Conservation (phyloP, 2,113 vertebrate genomes). For the Chamaea fasciata region DNA sequence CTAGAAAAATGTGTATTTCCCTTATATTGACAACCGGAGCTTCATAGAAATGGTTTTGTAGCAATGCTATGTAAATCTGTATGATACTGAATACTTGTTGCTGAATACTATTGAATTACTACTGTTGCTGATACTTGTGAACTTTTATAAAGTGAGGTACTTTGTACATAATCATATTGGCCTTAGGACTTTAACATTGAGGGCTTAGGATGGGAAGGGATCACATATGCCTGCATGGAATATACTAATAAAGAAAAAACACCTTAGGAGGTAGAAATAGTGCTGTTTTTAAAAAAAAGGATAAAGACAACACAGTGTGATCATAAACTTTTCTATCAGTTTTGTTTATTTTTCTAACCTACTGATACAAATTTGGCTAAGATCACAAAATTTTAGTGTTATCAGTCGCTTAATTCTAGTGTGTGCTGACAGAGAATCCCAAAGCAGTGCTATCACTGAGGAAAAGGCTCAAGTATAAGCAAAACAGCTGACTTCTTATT, state of each 20-base stretch:
- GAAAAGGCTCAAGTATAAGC: not conserved
- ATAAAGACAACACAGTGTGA: not conserved
- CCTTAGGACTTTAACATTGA: not conserved
- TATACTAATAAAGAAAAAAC: not conserved
- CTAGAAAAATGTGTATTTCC: not conserved
- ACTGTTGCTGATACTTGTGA: not conserved
- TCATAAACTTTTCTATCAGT: not conserved
- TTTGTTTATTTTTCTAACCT: not conserved
- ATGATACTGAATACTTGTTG: not conserved
- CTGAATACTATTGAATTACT: not conserved
- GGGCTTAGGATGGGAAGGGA: not conserved
- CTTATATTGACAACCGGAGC: not conserved
- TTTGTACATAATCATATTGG: not conserved
- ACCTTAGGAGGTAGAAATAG: not conserved
- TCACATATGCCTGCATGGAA: not conserved
- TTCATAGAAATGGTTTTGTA: not conserved
- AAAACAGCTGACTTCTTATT: not conserved
- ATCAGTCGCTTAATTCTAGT: not conserved
- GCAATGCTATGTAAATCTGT: not conserved
- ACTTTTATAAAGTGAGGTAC: constrained; percentile 33
- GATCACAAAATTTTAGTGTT: not conserved
- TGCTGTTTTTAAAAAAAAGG: not conserved
- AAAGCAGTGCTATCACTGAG: not conserved
- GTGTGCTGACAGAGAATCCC: not conserved
- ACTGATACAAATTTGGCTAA: not conserved